Conservation (phyloP, 2,888 invertebrate genomes). For the Dryomyza anilis region DNA sequence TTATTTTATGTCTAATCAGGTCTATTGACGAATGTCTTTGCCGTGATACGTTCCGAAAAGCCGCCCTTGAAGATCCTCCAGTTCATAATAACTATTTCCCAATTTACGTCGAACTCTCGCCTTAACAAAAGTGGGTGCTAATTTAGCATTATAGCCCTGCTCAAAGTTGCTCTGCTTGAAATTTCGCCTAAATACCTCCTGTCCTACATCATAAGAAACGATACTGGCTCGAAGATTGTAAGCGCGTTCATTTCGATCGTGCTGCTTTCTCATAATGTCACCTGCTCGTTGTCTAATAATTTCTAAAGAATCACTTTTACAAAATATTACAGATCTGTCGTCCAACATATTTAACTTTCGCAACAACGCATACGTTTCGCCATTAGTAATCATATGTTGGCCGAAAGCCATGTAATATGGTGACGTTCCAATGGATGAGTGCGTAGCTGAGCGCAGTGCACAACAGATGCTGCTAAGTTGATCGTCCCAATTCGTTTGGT, state of each 20-base stretch:
- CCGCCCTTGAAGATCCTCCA: slow-evolving; percentile 10
- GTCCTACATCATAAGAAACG: background rate
- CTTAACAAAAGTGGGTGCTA: slow-evolving; percentile 19
- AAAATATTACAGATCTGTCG: background rate
- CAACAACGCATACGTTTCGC: background rate
- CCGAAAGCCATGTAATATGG: background rate
- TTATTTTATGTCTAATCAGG: no score
- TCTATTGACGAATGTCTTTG: background rate
- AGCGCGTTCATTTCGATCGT: background rate
- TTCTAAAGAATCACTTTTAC: background rate
- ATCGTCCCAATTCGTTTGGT: slow-evolving; percentile 29
- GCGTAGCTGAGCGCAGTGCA: background rate
- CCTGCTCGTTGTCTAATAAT: background rate
- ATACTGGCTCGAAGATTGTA: background rate
- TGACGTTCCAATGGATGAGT: background rate
- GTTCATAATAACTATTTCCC: slow-evolving; percentile 12
- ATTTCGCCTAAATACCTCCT: slow-evolving; percentile 9
- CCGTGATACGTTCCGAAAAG: background rate
- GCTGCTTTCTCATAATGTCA: background rate
- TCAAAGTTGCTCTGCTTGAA: slow-evolving; percentile 6
- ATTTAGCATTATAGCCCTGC: background rate
- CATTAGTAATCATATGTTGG: background rate
- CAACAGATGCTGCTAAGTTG: slow-evolving; percentile 1
- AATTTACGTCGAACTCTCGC: slow-evolving; percentile 10
- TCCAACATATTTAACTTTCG: background rate